Conservation (phyloP, 1,140 invertebrate species). For the Drosophila guanche region DNA sequence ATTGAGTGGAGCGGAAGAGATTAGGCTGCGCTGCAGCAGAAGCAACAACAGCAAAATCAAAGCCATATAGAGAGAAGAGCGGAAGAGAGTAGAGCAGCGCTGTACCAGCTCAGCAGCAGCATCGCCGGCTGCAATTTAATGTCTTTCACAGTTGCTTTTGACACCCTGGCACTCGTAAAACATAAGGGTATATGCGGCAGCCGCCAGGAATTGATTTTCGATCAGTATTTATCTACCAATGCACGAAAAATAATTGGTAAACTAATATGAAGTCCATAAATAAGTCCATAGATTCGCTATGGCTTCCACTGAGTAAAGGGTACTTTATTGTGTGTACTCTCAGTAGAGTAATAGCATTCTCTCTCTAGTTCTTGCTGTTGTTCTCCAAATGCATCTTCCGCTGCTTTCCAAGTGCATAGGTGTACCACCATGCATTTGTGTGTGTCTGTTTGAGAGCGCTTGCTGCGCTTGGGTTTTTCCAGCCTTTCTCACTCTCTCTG, state of each 20-base stretch:
- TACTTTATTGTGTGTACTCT: too few species aligned
- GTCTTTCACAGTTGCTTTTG: constrained; percentile 31
- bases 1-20: too few species aligned
- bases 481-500: constrained; percentile 2
- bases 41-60: too few species aligned
- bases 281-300: background rate
- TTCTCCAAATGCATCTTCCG: constrained; percentile 15
- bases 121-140: constrained; percentile 31
- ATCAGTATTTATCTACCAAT: background rate
- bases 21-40: too few species aligned
- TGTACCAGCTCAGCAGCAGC: background rate
- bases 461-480: constrained; percentile 11
- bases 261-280: too few species aligned
- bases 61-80: too few species aligned
- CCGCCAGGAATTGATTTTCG: too few species aligned
- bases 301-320: background rate
- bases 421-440: background rate
- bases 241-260: too few species aligned
- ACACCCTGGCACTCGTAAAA: too few species aligned
- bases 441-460: constrained; percentile 9
- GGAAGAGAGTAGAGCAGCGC: too few species aligned
- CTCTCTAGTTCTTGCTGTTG: constrained; percentile 11
- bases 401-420: constrained; percentile 1
- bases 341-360: background rate
- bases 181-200: too few species aligned